A percentile compares a stretch with the other conserved stretches of the same genome.
Evolutionary conservation across 2,888 invertebrate genomes (phyloP).

Genomic region (Nemotelus pantherinus): DNA sequence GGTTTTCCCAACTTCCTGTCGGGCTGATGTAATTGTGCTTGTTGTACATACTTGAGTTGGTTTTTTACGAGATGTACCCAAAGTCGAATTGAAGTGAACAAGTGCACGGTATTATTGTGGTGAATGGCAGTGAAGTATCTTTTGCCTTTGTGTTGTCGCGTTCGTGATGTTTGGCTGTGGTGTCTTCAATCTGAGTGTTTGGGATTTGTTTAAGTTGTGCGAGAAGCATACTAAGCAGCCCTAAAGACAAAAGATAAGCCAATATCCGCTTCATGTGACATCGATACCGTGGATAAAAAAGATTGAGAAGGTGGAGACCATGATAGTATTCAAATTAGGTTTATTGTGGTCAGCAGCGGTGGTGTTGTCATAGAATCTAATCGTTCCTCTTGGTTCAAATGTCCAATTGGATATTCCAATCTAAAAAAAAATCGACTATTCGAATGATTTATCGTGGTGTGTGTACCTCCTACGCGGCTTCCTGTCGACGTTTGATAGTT

Average conservation of each 20-base stretch:
- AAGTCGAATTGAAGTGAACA: not conserved
- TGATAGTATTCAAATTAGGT: too few species aligned
- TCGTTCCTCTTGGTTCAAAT: too few species aligned
- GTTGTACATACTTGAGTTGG: not conserved
- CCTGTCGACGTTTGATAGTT: too few species aligned
- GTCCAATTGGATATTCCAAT: too few species aligned
- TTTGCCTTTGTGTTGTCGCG: not conserved
- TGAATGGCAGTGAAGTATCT: not conserved
- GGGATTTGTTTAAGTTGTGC: conserved; percentile 1
- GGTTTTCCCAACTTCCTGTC: conserved; percentile 10
- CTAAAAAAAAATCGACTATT: too few species aligned
- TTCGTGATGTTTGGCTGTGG: not conserved
- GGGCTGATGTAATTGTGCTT: too few species aligned
- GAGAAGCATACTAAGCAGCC: not conserved
- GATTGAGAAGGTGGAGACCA: conserved; percentile 7
- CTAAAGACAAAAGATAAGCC: not conserved
- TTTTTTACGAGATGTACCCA: not conserved
- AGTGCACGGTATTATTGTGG: not conserved
- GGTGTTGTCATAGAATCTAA: too few species aligned
- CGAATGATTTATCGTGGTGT: too few species aligned
- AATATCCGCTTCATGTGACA: conserved; percentile 9
- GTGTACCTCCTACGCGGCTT: too few species aligned
- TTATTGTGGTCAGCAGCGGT: too few species aligned
- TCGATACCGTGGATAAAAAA: conserved; percentile 4
- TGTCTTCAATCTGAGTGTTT: conserved; percentile 6